Evolutionary conservation across 2,797 vertebrate genomes (phyloP).

Genomic region (Zalophus californianus): DNA sequence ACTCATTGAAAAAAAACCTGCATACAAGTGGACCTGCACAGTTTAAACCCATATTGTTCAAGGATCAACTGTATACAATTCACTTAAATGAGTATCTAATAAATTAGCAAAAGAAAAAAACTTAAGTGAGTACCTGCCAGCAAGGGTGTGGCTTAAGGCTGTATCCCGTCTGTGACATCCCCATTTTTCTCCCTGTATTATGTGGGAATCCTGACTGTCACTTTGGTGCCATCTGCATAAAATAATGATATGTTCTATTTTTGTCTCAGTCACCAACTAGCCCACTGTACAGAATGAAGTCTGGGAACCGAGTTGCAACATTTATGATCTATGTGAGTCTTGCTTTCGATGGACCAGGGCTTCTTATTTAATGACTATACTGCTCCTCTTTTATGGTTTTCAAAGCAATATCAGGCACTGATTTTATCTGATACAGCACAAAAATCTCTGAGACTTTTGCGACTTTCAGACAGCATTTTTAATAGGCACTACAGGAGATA

Average conservation of each 20-base stretch:
- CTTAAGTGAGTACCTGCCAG: background rate
- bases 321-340: slow-evolving; percentile 98
- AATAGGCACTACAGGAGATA: background rate
- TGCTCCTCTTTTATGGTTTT: slow-evolving; percentile 35
- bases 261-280: slow-evolving; percentile 93
- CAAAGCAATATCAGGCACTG: slow-evolving; percentile 27
- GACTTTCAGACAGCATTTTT: background rate
- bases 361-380: background rate
- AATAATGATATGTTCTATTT: slow-evolving; percentile 64
- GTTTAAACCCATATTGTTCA: background rate
- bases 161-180: background rate
- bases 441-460: slow-evolving; percentile 21
- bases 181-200: background rate
- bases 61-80: background rate
- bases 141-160: background rate
- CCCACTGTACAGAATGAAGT: slow-evolving; percentile 95
- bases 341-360: background rate
- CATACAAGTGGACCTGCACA: background rate
- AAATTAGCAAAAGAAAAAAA: slow-evolving; percentile 1
- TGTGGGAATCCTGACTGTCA: background rate
- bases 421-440: slow-evolving; percentile 37
- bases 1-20: background rate
- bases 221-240: slow-evolving; percentile 37
- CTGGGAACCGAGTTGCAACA: slow-evolving; percentile 96
- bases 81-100: background rate